Base-by-base conservation (phyloP, 2,113 vertebrate genomes). In the Odobenus rosmarus region DNA sequence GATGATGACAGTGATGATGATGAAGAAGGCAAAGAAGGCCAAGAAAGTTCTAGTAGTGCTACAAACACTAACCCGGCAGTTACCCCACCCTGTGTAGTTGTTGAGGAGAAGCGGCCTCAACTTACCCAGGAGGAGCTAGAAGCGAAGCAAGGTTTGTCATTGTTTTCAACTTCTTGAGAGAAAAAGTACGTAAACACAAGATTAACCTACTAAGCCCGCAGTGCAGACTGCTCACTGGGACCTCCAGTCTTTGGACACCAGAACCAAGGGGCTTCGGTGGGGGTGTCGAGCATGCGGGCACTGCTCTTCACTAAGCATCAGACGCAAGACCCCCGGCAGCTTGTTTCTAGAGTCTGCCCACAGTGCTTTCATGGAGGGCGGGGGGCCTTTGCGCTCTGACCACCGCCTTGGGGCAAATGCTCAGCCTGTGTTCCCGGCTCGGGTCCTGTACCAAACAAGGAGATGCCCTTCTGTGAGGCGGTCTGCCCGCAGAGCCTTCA, bases 1-100 rank as follows among this genome's bases (percentile, higher is more conserved):
- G 99, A 99, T 39, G 99, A 99, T 49, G 99, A 99, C 98, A 99
- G 99, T 0, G 99, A 99, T 23, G 99, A 99, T 2, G 99, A 98
- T 42, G 99, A 99, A 62, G 99, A 99, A 88, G 99, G 99, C 98
- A 99, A 98, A 62, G 99, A 99, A 67, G 98, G 98, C 49, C 98
- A 99, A 11, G 99, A 99, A 76, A 98, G 95, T 4, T 84, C 98
- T 28, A 98, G 94, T 0, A 97, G 96, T 16, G 61, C 98, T 7
- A 93, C 98, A 28, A 98, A 97, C 81, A 98, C 98, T 59, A 96
- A 92, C 90, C 97, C 98, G 1, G 95, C 97, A 3, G 85, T 92
- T 4, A 96, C 99, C 15, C n/a, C 97, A 1, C 97, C 99, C 71
- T 98, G 98, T 64, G 23, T 81, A 24, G 94, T 97, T 13, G 88